Evolutionary conservation across 35 echinoderm and acorn worm species (phyloP), one percentile per base, ranked within the genome.

Genomic region (Lytechinus variegatus): DNA sequence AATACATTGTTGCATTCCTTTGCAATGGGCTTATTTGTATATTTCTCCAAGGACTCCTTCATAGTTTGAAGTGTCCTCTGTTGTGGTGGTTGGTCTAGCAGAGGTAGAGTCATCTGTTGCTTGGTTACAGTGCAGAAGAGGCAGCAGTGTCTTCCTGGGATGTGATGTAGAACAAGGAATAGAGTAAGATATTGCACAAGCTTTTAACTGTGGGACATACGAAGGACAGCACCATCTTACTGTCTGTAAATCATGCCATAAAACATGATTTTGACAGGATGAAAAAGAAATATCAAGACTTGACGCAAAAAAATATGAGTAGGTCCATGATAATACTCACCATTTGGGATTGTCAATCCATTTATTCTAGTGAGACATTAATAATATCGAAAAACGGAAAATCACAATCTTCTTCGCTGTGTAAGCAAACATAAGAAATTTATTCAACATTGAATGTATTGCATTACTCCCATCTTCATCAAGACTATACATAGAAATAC

Each of bases 381-480:
- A 66, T 96, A 96, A 53, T 96, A 53, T 1, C 96, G 92, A 56
- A 96, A 88, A 14, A 94, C n/a, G 8, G 54, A 94, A 96, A 6
- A 86, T 9, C 5, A 28, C 13, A 27, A 96, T 86, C n/a, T 27
- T 9, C 52, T 94, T 94, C 33, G 72, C 96, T 61, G 91, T 94
- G 61, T 13, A 93, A 8, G 54, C 9, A 33, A 27, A 95, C 33
- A 89, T 54, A 58, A 14, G 24, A 91, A 91, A 27, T 92, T 2
- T 44, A 44, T 24, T n/a, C 9, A 61, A 95, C 13, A 11, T 58
- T 11, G 9, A 9, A 58, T 58, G 7, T 2, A 58, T 58, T 7
- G 33, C 33, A 44, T 44, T 44, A 44, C 33, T 44, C 33, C 2
- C 33, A 44, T 44, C 33, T 0, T 44, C 33, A 44, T 44, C 33